These are phyloP conservation scores for Ceraclea dissimilis DNA, from an alignment of 2,888 invertebrate genomes.

Conservation along the genomic window DNA sequence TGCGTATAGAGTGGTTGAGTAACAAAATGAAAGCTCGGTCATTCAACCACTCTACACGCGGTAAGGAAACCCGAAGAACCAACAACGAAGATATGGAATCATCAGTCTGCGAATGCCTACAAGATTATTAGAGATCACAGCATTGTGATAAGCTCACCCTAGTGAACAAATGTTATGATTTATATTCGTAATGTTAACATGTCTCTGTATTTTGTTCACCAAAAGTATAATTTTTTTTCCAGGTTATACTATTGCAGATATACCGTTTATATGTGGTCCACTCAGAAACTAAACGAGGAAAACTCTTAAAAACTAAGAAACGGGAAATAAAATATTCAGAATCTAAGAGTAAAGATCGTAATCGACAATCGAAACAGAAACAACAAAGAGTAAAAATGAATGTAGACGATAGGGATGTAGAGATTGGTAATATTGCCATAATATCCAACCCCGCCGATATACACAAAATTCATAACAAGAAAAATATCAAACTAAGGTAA, in stretches of 20 bases:
- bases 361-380: constrained; percentile 29
- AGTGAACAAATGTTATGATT: too few species aligned
- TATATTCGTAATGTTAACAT: too few species aligned
- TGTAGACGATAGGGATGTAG: constrained; percentile 29
- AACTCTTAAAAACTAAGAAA: constrained; percentile 31
- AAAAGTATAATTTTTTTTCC: constrained; percentile 27
- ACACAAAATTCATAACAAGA: constrained; percentile 19
- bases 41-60: too few species aligned
- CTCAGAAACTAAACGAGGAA: constrained; percentile 51
- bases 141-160: too few species aligned
- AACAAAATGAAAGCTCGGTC: too few species aligned
- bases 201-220: too few species aligned
- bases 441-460: constrained; percentile 31
- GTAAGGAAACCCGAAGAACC: too few species aligned
- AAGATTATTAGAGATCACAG: too few species aligned
- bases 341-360: constrained; percentile 24
- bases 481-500: constrained; percentile 22
- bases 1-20: too few species aligned
- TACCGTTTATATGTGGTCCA: constrained; percentile 78
- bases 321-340: constrained; percentile 27
- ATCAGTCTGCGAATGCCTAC: too few species aligned
- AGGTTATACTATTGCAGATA: constrained; percentile 78
- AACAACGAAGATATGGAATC: too few species aligned
- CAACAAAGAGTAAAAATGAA: constrained; percentile 37
- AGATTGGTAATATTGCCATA: constrained; percentile 45